Conservation (phyloP, 2,888 invertebrate species). For the Brenthis hecate region DNA sequence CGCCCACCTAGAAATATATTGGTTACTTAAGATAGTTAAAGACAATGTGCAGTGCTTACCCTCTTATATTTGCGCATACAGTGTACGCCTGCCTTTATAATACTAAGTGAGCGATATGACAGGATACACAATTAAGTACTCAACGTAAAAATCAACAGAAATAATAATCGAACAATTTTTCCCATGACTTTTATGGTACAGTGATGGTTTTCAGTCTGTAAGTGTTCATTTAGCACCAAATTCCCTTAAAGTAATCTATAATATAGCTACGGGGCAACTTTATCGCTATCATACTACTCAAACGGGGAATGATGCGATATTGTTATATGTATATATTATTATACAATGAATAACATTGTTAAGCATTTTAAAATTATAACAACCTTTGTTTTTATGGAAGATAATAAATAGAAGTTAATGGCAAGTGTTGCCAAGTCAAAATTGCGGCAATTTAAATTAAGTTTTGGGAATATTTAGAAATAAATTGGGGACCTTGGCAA, state of each 20-base stretch:
- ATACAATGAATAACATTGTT: conserved; percentile 8
- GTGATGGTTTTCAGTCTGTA: conserved; percentile 65
- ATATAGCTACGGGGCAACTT: conserved; percentile 54
- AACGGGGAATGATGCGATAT: conserved; percentile 76
- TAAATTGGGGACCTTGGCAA: no score
- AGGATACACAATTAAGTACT: no score
- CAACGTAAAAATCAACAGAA: no score
- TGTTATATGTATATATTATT: conserved; percentile 9
- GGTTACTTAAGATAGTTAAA: no score
- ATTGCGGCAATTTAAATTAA: no score
- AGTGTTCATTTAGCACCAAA: conserved; percentile 70
- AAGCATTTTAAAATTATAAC: conserved; percentile 1
- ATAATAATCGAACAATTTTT: not conserved
- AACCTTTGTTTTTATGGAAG: conserved; percentile 1
- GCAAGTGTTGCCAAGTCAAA: no score
- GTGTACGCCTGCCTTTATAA: not conserved
- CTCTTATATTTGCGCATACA: not conserved
- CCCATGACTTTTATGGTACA: conserved; percentile 52
- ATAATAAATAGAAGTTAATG: no score
- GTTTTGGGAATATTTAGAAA: no score
- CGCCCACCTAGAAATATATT: no score
- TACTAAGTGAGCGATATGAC: conserved; percentile 7
- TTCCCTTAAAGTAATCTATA: conserved; percentile 58
- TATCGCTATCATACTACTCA: conserved; percentile 65
- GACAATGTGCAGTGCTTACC: no score